These are phyloP conservation scores for Hucho hucho DNA, from an alignment of 2,113 vertebrate species.

Conservation along the genomic window DNA sequence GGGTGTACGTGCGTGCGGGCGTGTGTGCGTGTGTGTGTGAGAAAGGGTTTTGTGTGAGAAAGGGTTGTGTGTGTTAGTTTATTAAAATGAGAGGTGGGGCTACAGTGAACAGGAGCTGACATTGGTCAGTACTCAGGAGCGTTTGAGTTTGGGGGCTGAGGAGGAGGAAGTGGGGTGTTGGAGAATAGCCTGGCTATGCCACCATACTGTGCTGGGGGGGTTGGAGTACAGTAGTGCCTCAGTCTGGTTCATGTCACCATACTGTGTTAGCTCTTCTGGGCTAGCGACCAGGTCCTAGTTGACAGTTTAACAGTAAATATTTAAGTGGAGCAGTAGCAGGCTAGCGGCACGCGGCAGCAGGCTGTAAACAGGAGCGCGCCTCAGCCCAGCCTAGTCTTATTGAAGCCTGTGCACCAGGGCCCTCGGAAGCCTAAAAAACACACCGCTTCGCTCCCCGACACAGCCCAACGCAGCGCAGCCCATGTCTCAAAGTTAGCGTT, in stretches of 20 bases:
- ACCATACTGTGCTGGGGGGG: slow-evolving; percentile 10
- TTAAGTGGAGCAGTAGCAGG: slow-evolving; percentile 52
- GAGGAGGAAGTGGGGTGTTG: slow-evolving; percentile 1
- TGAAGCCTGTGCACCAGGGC: slow-evolving; percentile 51
- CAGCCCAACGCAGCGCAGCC: slow-evolving; percentile 36
- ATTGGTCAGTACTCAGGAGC: slow-evolving; percentile 23
- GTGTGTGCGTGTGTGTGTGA: slow-evolving; percentile 7
- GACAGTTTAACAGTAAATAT: slow-evolving; percentile 77
- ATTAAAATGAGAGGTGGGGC: not conserved
- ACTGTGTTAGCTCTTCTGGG: slow-evolving; percentile 54
- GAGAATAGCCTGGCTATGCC: not conserved
- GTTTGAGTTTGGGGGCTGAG: slow-evolving; percentile 9
- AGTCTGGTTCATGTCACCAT: slow-evolving; percentile 27
- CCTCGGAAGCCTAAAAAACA: slow-evolving; percentile 63
- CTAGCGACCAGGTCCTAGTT: slow-evolving; percentile 60
- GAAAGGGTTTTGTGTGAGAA: slow-evolving; percentile 10
- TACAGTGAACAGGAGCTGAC: slow-evolving; percentile 9
- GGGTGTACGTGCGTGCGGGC: slow-evolving; percentile 12
- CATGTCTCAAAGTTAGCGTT: slow-evolving; percentile 65
- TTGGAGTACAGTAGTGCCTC: slow-evolving; percentile 12
- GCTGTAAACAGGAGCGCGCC: slow-evolving; percentile 62
- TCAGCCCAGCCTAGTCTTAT: slow-evolving; percentile 38
- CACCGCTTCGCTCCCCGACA: no score
- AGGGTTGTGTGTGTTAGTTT: not conserved
- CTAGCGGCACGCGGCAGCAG: slow-evolving; percentile 53